A percentile compares a stretch with the other conserved stretches of the same genome.
Conservation (phyloP, 2,888 invertebrate species). For the Cactoblastis cactorum region DNA sequence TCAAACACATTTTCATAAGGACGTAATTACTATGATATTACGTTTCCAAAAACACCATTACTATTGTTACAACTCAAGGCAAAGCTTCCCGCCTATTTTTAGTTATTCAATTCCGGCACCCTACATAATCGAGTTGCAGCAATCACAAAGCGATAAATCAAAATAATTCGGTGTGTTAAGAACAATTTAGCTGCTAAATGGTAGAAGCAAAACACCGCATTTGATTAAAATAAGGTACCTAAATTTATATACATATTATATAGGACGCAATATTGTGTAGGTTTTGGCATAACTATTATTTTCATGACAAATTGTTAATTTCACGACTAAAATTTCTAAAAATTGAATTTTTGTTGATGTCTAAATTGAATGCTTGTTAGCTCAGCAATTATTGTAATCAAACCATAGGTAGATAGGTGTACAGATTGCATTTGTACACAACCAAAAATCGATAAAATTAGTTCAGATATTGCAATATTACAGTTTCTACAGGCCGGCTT, state of each 20-base stretch:
- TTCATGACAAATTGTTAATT: neutral
- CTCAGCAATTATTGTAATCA: too few species aligned
- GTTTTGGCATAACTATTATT: neutral
- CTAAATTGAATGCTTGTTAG: too few species aligned
- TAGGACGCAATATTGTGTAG: neutral
- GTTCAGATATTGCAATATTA: too few species aligned
- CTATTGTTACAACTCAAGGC: slow-evolving; percentile 27
- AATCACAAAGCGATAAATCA: slow-evolving; percentile 77
- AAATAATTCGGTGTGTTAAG: slow-evolving; percentile 69
- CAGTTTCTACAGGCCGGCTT: too few species aligned
- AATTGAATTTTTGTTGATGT: too few species aligned
- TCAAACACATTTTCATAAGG: neutral
- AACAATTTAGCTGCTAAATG: slow-evolving; percentile 67
- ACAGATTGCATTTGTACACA: too few species aligned
- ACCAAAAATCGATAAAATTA: too few species aligned
- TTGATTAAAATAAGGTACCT: slow-evolving; percentile 30
- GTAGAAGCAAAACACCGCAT: slow-evolving; percentile 39
- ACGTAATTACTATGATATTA: neutral
- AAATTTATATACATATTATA: neutral
- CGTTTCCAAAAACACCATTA: slow-evolving; percentile 2
- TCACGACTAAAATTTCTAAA: too few species aligned
- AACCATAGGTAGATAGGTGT: too few species aligned
- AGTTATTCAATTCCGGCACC: slow-evolving; percentile 71
- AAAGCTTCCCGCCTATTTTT: slow-evolving; percentile 53
- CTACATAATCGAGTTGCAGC: slow-evolving; percentile 72